Base-by-base conservation (phyloP, 2,888 invertebrate genomes). In the Frankliniella fusca region DNA sequence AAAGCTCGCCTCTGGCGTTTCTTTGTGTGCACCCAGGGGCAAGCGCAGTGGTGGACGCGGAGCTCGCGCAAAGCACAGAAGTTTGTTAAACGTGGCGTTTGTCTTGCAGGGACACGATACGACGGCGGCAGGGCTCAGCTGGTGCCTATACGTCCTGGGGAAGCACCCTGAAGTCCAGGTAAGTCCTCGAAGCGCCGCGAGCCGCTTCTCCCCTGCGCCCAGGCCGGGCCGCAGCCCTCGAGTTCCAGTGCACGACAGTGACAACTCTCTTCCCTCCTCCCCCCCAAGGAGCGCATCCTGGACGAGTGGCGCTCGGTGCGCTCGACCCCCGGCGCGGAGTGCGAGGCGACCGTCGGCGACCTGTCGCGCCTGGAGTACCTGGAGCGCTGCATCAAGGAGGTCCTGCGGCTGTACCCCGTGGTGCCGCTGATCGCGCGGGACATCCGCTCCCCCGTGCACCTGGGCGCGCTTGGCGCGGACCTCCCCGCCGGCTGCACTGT, bases 361-460 rank as follows among this genome's bases (percentile, higher is more conserved):
- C 28, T 88, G 15, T 84, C 84, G 15, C 87, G 86, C 84, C 84
- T 88, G 23, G 85, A 85, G 3, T 87, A 87, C 86, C 83, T 88
- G 65, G 87, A 87, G 10, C 86, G 87, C 0, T 87, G 87, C 80
- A 84, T 88, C 70, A 88, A 87, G 82, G 88, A 88, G 83, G 83
- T 86, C 7, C 87, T 86, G 86, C 85, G 88, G 28, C 76, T 88
- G 0, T 88, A 86, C 84, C 87, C 88, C 0, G 86, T 86, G 0
- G 85, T 86, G 0, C 87, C 88, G 0, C 83, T 88, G 23, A 87
- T 88, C 70, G 87, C 86, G 0, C 85, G 88, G 48, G 87, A 87
- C 82, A 87, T 87, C 79, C 86, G 86, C 82, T 86, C 84, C 28
- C 87, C 88, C 7, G 86, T 88, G 23, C 85, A 84, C 38, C 38